Conservation (phyloP, 2,888 invertebrate genomes). For the Aporophyla nigra region DNA sequence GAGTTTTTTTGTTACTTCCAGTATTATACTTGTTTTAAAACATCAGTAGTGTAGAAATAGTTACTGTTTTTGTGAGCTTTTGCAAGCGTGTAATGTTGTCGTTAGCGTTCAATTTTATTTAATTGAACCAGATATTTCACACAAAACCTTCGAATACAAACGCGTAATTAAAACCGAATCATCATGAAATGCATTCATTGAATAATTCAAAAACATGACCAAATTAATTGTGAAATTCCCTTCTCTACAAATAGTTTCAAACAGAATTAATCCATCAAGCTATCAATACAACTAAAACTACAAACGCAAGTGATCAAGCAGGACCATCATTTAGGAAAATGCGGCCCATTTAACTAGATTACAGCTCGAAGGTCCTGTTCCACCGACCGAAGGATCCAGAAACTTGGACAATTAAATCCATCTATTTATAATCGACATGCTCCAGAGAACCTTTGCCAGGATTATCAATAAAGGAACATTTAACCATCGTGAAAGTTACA, state of each 20-base stretch:
- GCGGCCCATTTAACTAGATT: conserved; percentile 66
- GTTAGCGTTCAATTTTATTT: background rate
- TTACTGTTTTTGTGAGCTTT: background rate
- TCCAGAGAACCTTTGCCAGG: conserved; percentile 57
- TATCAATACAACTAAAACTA: conserved; percentile 47
- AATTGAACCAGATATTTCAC: background rate
- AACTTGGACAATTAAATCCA: conserved; percentile 71
- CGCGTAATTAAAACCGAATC: background rate
- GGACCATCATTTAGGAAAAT: conserved; percentile 54
- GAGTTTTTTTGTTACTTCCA: conserved; percentile 29
- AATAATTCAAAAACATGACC: background rate
- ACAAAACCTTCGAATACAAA: conserved; percentile 3
- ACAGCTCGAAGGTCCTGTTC: conserved; percentile 57
- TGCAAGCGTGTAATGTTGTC: background rate
- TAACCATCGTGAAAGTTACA: conserved; percentile 65
- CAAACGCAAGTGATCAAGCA: conserved; percentile 48
- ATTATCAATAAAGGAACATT: conserved; percentile 72
- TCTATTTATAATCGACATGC: conserved; percentile 69
- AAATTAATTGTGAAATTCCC: background rate
- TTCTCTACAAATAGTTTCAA: conserved; percentile 5
- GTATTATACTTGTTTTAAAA: conserved; percentile 35
- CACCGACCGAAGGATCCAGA: conserved; percentile 55
- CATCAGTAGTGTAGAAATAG: conserved; percentile 20
- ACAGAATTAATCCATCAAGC: conserved; percentile 26
- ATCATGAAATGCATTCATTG: background rate